Base-by-base conservation (phyloP, 1,140 invertebrate genomes). In the Trachymyrmex septentrionalis region DNA sequence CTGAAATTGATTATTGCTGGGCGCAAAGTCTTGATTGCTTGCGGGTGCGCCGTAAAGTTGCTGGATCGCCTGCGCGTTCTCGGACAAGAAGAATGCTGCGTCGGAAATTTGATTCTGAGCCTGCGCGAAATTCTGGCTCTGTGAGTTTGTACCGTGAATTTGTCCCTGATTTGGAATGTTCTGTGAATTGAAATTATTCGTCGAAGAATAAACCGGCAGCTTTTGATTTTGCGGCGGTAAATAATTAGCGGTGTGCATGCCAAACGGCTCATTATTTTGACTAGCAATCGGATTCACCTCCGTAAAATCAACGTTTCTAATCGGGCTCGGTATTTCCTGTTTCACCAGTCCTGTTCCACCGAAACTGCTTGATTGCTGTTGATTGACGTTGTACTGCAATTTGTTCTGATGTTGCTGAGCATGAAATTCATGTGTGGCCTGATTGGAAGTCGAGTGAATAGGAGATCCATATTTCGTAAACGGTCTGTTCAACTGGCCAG, bases 201-300 rank as follows among this genome's bases (percentile, higher is more conserved):
- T 30, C 0, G 86, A 5, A 7, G 88, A 24, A 57, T 92, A 89
- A 0, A 21, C 24, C 0, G 95, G 95, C 5, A 94, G 81, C 38
- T 92, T 92, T 38, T 95, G 95, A 86, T 95, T 95, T 44, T 90
- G 91, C 1, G 95, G 95, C 21, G 94, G 95, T n/a, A 95, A 86
- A 81, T 95, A 95, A 59, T 94, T 92, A 0, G 95, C 94, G 5
- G 92, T 92, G 63, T 95, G 89, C 5, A 86, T 86, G 38, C 92
- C 92, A 44, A 95, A 95, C 0, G 95, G 94, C 86, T 92, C 87
- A 19, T 92, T 90, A 73, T 95, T 95, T 84, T 95, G 95, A 88
- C 92, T 94, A 7, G 95, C 91, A 21, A 95, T 95, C 2, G 94
- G 92, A 90, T 91, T 93, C 14, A 87, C 80, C 64, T 93, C 89